Evolutionary conservation across 2,797 vertebrate species (phyloP), one percentile per base, ranked within the genome.

Genomic region (Eleutherodactylus coqui): DNA sequence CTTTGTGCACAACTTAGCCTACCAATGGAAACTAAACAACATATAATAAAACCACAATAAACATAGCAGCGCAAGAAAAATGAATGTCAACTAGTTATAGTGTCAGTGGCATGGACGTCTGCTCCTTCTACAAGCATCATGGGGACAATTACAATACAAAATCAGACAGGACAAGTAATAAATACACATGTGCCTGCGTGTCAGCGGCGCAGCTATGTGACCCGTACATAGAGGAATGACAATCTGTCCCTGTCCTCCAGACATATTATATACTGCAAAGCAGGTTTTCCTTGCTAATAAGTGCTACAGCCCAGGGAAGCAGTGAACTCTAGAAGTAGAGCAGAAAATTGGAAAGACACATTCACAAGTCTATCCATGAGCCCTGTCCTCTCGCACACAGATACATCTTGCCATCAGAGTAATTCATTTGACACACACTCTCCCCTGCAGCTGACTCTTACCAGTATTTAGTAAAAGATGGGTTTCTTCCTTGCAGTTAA

Each of bases 341-440:
- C 87, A 85, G 88, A 91, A 91, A 91, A 91, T 90, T 88, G 87
- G 88, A 88, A 88, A 89, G 90, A 90, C 90, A 90, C 86, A 89
- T 85, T 88, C 83, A 90, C 89, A 92, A 88, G 90, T 88, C 89
- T 81, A 9, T 89, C 32, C 62, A 55, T 81, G 73, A 88, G 87
- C 85, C 85, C 82, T 87, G 86, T 87, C 79, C 38, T 47, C 82
- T 85, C 85, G 88, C 80, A 70, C 64, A 0, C 2, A 41, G 83
- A 82, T 67, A 84, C 80, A 79, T 79, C 80, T 87, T 88, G 84
- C 70, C 76, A 86, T 89, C 87, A 91, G 4, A 16, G 38, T 89
- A 92, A 91, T 92, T 91, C 49, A 88, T 90, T 90, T 91, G 91
- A 91, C 90, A 91, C 90, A 90, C 60, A 89, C 79, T 89, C 58